Conservation (phyloP, 2,113 vertebrate genomes). For the Oriolus oriolus region DNA sequence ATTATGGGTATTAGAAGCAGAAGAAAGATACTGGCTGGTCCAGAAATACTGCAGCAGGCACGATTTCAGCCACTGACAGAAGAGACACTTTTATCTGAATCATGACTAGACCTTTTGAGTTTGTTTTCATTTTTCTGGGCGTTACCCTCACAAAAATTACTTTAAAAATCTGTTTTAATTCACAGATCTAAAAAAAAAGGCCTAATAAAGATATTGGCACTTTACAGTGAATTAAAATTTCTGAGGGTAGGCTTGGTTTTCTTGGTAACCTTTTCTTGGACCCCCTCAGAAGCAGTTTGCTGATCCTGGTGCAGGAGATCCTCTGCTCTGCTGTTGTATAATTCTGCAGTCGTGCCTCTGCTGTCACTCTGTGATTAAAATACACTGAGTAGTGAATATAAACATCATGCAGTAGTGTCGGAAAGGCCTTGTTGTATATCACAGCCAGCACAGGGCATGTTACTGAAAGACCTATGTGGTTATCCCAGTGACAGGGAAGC, state of each 20-base stretch:
- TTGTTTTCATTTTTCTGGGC: neutral
- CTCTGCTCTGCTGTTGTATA: neutral
- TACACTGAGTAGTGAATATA: neutral
- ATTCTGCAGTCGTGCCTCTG: neutral
- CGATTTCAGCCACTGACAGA: neutral
- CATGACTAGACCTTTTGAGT: neutral
- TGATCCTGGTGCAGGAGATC: neutral
- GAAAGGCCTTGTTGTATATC: neutral
- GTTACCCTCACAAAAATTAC: neutral
- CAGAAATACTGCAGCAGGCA: neutral
- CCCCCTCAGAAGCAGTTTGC: neutral
- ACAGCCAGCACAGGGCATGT: neutral
- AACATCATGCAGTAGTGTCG: neutral
- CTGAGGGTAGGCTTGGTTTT: neutral
- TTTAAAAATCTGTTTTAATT: neutral
- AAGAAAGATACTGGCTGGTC: neutral
- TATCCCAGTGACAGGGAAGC: neutral
- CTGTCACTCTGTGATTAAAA: neutral
- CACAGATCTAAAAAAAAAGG: neutral
- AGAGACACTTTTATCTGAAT: neutral
- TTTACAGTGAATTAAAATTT: neutral
- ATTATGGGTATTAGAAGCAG: neutral
- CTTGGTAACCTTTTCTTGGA: neutral
- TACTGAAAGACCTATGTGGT: neutral
- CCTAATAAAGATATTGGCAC: neutral